Evolutionary conservation across 2,797 vertebrate species (phyloP), one percentile per base, ranked within the genome.

Genomic region (Momotus momota): DNA sequence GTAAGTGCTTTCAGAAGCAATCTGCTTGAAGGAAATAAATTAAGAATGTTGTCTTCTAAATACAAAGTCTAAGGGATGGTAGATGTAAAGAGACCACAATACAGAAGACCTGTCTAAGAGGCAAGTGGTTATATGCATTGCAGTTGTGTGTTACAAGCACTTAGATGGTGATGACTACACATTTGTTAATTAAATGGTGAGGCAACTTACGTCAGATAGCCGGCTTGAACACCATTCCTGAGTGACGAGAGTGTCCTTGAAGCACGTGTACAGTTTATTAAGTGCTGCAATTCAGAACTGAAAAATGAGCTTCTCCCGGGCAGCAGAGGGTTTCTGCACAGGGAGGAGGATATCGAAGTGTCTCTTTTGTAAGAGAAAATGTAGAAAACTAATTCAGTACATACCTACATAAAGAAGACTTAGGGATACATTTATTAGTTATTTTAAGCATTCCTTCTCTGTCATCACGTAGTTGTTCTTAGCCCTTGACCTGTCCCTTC

Each of bases 121-220:
- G n/a, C 4, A 8, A 48, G 52, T 25, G 29, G 21, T 35, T 62
- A 65, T 12, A 15, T 0, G 0, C 8, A 21, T 22, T 74, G 38
- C 14, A 40, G 43, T 20, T 43, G 19, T 31, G 14, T 38, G 54
- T 66, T 73, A 31, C 29, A 27, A 38, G 22, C 3, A 3, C 54
- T 72, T 72, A 58, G 40, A 35, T 33, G 21, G 10, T 35, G 40
- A 48, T 43, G 40, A 13, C 27, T 55, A 75, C 54, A 69, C 3
- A 33, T 51, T 72, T 70, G 61, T 81, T 88, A 84, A 93, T 93
- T 88, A 92, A 84, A 51, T 52, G n/a, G 19, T 66, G 75, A 82
- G 49, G 33, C n/a, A 48, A 26, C n/a, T 43, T 86, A 73, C 2
- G 0, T 87, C 81, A 93, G 58, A 41, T 38, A 25, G 19, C 29